Base-by-base conservation (phyloP, 2,888 invertebrate genomes). In the Netelia fuscicornis region DNA sequence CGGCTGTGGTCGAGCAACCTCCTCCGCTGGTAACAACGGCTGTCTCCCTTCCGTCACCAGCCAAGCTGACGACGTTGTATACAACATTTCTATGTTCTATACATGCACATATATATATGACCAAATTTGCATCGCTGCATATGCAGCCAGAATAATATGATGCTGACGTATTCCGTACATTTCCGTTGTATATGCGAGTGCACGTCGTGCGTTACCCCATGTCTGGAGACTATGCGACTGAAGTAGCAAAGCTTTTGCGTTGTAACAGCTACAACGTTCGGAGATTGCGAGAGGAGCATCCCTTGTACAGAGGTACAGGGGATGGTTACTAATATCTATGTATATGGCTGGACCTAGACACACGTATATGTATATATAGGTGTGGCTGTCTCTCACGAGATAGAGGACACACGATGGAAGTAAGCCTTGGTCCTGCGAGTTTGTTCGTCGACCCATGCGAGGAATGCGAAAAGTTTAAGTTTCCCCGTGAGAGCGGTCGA, bases 381-480 rank as follows among this genome's bases (percentile, higher is more conserved):
- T 52, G 54, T 60, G 30, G 54, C 20, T 30, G 48, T 65, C 20
- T 52, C 75, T 54, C 37, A 11, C 65, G 44, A 44, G 68, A 74
- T 60, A 8, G n/a, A 48, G 52, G 25, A 52, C 48, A 37, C 65
- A 58, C 42, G 30, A 67, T n/a, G 52, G 68, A 67, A 75, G 70
- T 20, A 48, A 74, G 68, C 75, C 58, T 23, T 58, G 17, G 42
- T 62, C n/a, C 71, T 72, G 68, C 68, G 60, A 65, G 79, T 82
- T 82, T 44, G 79, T 71, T 76, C 70, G 48, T 78, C 20, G 71
- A 74, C 74, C 37, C 77, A 52, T 56, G 62, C 70, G 71, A 67
- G 81, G 71, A 81, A 81, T 68, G 84, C 48, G 78, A 84, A 84
- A 86, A 86, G 84, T 86, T 86, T 62, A 84, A 86, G 81, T 81